A percentile compares a stretch with the other conserved stretches of the same genome.
Conservation (phyloP, 2,113 vertebrate genomes). For the Ictidomys tridecemlineatus region DNA sequence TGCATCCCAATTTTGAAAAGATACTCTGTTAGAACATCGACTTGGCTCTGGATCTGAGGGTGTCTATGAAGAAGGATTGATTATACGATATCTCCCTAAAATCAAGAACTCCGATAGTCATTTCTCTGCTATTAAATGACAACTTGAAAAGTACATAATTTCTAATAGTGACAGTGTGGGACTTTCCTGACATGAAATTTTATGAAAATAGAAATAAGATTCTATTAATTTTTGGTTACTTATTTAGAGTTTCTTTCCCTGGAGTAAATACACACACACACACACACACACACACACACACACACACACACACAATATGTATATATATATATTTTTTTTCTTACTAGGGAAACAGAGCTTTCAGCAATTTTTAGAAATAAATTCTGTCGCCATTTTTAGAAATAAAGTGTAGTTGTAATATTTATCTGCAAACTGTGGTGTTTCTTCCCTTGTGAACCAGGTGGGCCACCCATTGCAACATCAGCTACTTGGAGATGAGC, state of each 20-base stretch:
- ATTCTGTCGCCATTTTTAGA: background rate
- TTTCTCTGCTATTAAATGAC: slow-evolving; percentile 65
- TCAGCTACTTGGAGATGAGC: background rate
- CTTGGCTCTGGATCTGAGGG: background rate
- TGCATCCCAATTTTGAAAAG: background rate
- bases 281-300: no score
- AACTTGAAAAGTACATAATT: slow-evolving; percentile 62
- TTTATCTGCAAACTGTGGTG: background rate
- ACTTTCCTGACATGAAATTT: slow-evolving; percentile 60
- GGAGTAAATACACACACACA: background rate
- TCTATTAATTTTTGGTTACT: rapidly evolving
- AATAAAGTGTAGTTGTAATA: background rate
- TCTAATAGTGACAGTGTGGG: slow-evolving; percentile 25
- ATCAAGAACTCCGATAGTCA: slow-evolving; percentile 42
- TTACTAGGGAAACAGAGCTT: slow-evolving; percentile 41
- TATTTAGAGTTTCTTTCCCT: background rate
- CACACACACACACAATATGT: no score
- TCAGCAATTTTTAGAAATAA: slow-evolving; percentile 43
- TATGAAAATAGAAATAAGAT: slow-evolving; percentile 63
- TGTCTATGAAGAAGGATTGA: slow-evolving; percentile 26
- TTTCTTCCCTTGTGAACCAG: background rate
- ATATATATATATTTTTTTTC: background rate
- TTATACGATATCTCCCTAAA: slow-evolving; percentile 27
- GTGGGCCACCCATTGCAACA: rapidly evolving
- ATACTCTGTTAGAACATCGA: slow-evolving; percentile 5